Base-by-base conservation (phyloP, 2,797 vertebrate genomes). In the Myioborus melanocephalus region DNA sequence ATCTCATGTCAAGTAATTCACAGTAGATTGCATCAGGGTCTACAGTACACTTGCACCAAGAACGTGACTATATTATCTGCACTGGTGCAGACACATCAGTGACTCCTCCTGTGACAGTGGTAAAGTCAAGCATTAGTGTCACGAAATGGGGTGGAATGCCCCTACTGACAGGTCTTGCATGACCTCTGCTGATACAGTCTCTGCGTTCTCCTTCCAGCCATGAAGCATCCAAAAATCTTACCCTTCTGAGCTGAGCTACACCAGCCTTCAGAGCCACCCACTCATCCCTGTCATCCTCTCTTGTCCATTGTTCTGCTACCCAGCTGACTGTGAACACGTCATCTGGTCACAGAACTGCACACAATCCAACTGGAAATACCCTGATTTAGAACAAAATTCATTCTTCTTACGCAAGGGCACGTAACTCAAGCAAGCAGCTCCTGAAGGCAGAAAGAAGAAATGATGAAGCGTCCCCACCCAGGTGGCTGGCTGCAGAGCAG, bases 21-120 rank as follows among this genome's bases (percentile, higher is more conserved):
- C n/a, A 89, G 46, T 43, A 49, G 53, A 87, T 4, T 57, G 59
- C 57, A 71, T 10, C 61, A 69, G 28, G 17, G 27, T 30, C 60
- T 78, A 41, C 22, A 65, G 75, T 30, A 72, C 3, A 0, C 26
- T 66, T 68, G 41, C n/a, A 83, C 24, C 60, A 79, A 70, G 63
- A 39, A 53, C 37, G 20, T 10, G 41, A 57, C 47, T 49, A 0
- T 3, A 43, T 57, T 59, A 75, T 20, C 68, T 56, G 35, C 44
- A 59, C 41, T 1, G 2, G 22, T 55, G 26, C 57, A 55, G 12
- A 56, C 1, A 0, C 32, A 63, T 30, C 59, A 41, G 63, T 46
- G 70, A 39, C 44, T 52, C 34, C 69, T 61, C 7, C 63, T 50
- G 44, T 0, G 2, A 12, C 0, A 56, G 13, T 0, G 1, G 37